Base-by-base conservation (phyloP, 2,113 vertebrate genomes). In the Struthidea cinerea region DNA sequence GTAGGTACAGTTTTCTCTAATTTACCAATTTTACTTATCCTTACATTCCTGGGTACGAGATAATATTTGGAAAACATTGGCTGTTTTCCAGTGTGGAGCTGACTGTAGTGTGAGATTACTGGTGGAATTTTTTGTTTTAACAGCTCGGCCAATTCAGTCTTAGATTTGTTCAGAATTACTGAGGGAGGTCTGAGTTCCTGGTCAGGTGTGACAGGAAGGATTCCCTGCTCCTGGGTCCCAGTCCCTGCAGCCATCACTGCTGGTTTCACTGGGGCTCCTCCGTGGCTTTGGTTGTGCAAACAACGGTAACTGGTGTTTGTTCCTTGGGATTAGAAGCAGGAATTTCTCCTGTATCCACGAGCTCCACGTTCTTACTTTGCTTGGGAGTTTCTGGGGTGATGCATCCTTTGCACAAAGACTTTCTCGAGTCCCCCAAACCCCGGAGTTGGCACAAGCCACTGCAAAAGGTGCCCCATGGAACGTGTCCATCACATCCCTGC, bases 401-500 rank as follows among this genome's bases (percentile, higher is more conserved):
- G 6, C 41, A 11, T 61, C 16, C 21, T 39, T 57, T 47, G 33
- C 32, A 16, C 32, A 61, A 64, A 44, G 63, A 30, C 11, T 73
- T 87, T 64, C 20, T 41, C 13, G 10, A 28, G 30, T 50, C 5
- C 42, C 21, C 61, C 55, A 47, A 8, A 39, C 9, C 42, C 7
- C 3, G n/a, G 17, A 23, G 63, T 37, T 13, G 18, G 57, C 57
- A 27, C 26, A 24, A 67, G n/a, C 50, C 28, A 11, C 33, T 60
- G 33, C 33, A 28, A 14, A 71, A 87, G 35, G 37, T 76, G 59
- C 35, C 20, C 47, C 19, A 4, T 30, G 35, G 33, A 47, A 39
- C 0, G 0, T 64, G 39, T 26, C 44, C 61, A 4, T 39, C 15
- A 2, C 65, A 28, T 49, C 53, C 35, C n/a, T 89, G 27, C 77